Evolutionary conservation across 2,888 invertebrate genomes (phyloP).

Genomic region (Coleophora flavipennella): DNA sequence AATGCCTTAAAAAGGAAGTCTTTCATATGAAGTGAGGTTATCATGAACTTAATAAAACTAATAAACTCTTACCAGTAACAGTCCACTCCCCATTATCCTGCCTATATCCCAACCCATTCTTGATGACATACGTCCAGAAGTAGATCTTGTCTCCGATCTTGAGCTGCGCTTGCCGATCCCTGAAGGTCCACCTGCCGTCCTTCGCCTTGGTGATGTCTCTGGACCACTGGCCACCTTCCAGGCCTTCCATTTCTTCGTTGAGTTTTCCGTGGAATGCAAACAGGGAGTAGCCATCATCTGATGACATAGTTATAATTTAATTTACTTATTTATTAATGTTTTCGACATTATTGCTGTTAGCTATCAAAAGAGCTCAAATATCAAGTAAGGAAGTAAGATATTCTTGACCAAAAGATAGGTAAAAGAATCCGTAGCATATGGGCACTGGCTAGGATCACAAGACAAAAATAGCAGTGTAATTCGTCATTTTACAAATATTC

Average conservation of each 20-base stretch:
- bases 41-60: too few species aligned
- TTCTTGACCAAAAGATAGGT: too few species aligned
- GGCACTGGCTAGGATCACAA: too few species aligned
- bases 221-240: conserved; percentile 79
- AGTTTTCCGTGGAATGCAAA: conserved; percentile 75
- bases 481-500: too few species aligned
- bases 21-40: too few species aligned
- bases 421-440: too few species aligned
- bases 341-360: too few species aligned
- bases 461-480: too few species aligned
- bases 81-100: conserved; percentile 74
- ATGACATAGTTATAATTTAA: conserved; percentile 10
- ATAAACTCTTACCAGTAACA: conserved; percentile 52
- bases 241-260: conserved; percentile 79
- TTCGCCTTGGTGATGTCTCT: conserved; percentile 75
- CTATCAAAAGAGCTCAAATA: too few species aligned
- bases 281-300: conserved; percentile 73
- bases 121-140: conserved; percentile 83
- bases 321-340: too few species aligned
- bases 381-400: too few species aligned
- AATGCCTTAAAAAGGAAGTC: too few species aligned
- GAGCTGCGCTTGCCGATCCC: conserved; percentile 71
- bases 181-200: conserved; percentile 78
- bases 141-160: conserved; percentile 79
- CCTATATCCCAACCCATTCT: conserved; percentile 79